Base-by-base conservation (phyloP, 2,113 vertebrate genomes). In the Thamnaconus septentrionalis region DNA sequence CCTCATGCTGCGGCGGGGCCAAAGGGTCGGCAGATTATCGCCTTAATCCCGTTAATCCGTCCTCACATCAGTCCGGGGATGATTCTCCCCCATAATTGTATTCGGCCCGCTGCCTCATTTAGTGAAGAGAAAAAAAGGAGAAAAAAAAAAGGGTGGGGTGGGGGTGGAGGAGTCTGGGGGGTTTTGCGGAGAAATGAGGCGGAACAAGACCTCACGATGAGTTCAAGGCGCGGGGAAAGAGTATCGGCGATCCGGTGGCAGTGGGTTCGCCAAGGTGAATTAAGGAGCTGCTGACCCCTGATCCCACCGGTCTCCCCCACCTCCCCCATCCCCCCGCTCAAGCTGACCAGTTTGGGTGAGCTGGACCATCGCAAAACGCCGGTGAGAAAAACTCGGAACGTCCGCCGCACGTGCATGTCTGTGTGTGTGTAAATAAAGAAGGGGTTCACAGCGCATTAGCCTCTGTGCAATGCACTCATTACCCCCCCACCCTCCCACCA, bases 1-100 rank as follows among this genome's bases (percentile, higher is more conserved):
- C 84, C 78, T 81, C 85, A 85, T 76, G 73, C 81, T 61, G 79
- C 51, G 76, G 44, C 1, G 9, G 68, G 87, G 84, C 78, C 86
- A 84, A 59, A 78, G 86, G 87, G 87, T 89, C 86, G 85, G 73
- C 82, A 89, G 87, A 89, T 89, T 88, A 89, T 88, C 69, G 76
- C 62, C 81, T 84, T 88, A 88, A 89, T 89, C 85, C 86, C 69
- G 73, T 87, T 87, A 89, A 89, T 89, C 87, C 87, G 44, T 81
- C 86, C 84, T 85, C 84, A 85, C 87, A 89, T 88, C 87, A 88
- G 78, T 65, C 79, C 63, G 69, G 18, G 78, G 74, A 88, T 83
- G 85, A 89, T 88, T 89, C 85, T 80, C 81, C 73, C 18, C 82
- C 69, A 80, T 89, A 88, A 89, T 88, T 89, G 87, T 88, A 85